Base-by-base conservation (phyloP, 2,113 vertebrate genomes). In the Apeltes quadracus region DNA sequence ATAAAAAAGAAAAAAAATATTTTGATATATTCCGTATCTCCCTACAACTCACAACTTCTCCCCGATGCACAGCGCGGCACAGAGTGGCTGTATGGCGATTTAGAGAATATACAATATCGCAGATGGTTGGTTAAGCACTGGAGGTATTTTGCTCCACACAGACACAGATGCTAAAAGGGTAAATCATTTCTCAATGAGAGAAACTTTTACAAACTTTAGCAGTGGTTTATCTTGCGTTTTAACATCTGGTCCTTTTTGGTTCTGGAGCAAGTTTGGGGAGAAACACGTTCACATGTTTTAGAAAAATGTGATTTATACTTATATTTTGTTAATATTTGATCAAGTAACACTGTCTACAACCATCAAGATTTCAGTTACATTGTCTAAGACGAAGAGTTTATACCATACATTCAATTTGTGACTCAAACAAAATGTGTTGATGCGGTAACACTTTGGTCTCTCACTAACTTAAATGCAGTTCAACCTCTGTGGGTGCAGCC, bases 21-120 rank as follows among this genome's bases (percentile, higher is more conserved):
- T 67, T 39, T 76, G 82, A 41, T 75, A 81, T 82, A 74, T 79
- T 88, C 56, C 77, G 36, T 65, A 78, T 75, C 75, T 79, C 61
- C 67, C 68, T 44, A 79, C 63, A 85, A 38, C 54, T 78, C 70
- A 81, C 69, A 7, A 77, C 64, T 65, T 87, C 18, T 82, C 88
- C 82, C 81, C 77, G 83, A 80, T 84, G 74, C 71, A 88, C 81
- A 89, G 80, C 63, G 83, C 39, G 87, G 74, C 71, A 88, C 81
- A 89, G 80, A 66, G 83, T 43, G 87, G 75, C 78, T 81, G 80
- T 82, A 78, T 53, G 83, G 76, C 16, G 20, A 72, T 81, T 88
- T 55, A 82, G 50, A 74, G 68, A 84, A 78, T 86, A 83, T 78
- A 90, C 76, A 85, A 69, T 80, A 72, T 79, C 82, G 72, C 78